Percentiles rank a stretch among this genome's conserved stretches.
These are phyloP conservation scores for Drosophila takahashii DNA, from an alignment of 1,140 invertebrate genomes.

Conservation along the genomic window DNA sequence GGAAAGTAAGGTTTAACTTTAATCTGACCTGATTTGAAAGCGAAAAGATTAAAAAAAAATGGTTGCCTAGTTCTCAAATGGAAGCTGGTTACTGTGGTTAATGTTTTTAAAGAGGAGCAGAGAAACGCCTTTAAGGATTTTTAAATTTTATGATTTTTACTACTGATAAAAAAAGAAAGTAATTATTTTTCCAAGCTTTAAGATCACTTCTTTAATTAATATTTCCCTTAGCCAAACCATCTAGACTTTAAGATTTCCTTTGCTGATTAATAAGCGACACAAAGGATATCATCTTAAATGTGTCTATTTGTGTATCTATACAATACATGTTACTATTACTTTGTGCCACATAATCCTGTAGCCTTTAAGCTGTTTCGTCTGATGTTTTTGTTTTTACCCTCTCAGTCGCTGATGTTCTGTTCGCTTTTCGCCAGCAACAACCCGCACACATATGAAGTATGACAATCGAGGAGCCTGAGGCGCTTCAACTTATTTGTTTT, in stretches of 20 bases:
- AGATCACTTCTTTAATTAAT: too few species aligned
- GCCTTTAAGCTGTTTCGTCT: conserved; percentile 31
- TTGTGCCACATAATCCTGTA: conserved; percentile 35
- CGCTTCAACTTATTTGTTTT: conserved; percentile 76
- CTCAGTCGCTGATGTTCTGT: conserved; percentile 8
- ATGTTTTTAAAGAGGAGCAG: too few species aligned
- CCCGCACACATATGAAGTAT: conserved; percentile 55
- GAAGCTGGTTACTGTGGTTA: background rate
- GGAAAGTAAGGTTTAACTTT: conserved; percentile 17
- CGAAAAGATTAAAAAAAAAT: background rate
- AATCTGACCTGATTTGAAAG: conserved; percentile 19
- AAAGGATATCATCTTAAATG: conserved; percentile 7
- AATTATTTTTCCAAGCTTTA: too few species aligned
- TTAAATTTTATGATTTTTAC: too few species aligned
- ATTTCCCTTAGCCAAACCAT: background rate
- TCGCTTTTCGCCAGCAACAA: conserved; percentile 46
- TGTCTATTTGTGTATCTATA: conserved; percentile 3
- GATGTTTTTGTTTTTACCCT: conserved; percentile 8
- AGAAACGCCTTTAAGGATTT: too few species aligned
- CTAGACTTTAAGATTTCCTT: background rate
- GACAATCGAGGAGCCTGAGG: conserved; percentile 73
- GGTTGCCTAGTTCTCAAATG: conserved; percentile 12
- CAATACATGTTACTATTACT: conserved; percentile 20
- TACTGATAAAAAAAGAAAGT: too few species aligned
- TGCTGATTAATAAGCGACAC: conserved; percentile 9